Percentiles rank a stretch among this genome's conserved stretches.
These are phyloP conservation scores for Phaedon cochleariae DNA, from an alignment of 2,888 invertebrate genomes.

Conservation along the genomic window DNA sequence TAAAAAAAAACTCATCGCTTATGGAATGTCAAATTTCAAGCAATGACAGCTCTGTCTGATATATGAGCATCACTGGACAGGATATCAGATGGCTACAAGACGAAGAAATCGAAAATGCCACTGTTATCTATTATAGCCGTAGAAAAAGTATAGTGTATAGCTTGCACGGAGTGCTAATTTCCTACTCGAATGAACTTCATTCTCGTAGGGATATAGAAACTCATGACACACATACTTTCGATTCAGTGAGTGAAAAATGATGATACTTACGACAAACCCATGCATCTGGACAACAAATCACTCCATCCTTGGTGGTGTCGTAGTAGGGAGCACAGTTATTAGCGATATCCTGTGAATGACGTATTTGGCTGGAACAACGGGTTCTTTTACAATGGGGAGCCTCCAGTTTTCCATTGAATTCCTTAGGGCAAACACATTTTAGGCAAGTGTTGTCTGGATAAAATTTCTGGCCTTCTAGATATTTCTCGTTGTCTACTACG, in stretches of 20 bases:
- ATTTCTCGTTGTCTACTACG: background rate
- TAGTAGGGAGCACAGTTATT: conserved; percentile 26
- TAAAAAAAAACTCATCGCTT: no score
- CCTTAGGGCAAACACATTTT: conserved; percentile 22
- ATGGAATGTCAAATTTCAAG: no score
- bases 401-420: conserved; percentile 23
- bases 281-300: conserved; percentile 30
- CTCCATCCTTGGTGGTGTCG: background rate
- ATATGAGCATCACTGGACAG: no score
- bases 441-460: conserved; percentile 20
- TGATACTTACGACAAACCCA: conserved; percentile 38
- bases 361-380: conserved; percentile 18
- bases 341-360: conserved; percentile 16
- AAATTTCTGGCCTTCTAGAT: conserved; percentile 11
- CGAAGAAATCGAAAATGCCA: no score
- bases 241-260: background rate
- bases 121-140: no score
- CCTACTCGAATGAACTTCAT: no score
- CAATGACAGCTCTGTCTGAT: no score
- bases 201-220: no score
- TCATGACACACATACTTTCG: no score
- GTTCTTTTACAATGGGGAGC: conserved; percentile 18
- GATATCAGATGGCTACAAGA: no score
- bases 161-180: no score
- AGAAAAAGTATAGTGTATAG: no score